These are phyloP conservation scores for Leptobrachium leishanense DNA, from an alignment of 2,113 vertebrate genomes.

Conservation along the genomic window DNA sequence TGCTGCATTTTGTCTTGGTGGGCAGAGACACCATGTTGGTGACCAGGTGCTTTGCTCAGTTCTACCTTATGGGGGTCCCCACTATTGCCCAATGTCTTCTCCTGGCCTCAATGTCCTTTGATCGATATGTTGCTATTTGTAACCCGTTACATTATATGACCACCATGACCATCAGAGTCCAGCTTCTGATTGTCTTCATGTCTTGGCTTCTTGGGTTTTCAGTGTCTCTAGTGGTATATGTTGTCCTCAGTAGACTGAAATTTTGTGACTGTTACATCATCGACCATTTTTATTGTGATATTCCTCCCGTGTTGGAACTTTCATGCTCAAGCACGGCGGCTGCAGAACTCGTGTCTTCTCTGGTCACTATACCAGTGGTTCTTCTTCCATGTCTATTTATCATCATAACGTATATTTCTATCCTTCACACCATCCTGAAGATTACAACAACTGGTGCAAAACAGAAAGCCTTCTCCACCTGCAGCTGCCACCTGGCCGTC, in stretches of 20 bases:
- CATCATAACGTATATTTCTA: conserved; percentile 11
- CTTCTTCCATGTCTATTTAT: conserved; percentile 19
- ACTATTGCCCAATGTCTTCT: background rate
- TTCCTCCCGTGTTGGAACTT: conserved; percentile 9
- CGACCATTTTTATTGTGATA: conserved; percentile 25
- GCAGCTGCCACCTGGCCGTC: conserved; percentile 19
- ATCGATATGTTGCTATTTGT: no score
- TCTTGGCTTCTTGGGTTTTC: conserved; percentile 17
- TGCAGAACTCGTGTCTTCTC: background rate
- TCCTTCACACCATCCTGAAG: conserved; percentile 3
- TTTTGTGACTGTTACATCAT: conserved; percentile 20
- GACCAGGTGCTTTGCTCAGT: conserved; percentile 34
- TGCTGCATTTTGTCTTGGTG: conserved; percentile 45
- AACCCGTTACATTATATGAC: conserved; percentile 15
- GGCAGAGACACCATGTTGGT: conserved; percentile 43
- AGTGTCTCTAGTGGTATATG: background rate
- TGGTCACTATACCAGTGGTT: background rate
- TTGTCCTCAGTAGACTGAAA: background rate
- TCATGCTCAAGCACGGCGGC: background rate
- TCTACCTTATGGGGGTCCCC: conserved; percentile 47
- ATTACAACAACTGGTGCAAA: conserved; percentile 2
- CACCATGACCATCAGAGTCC: conserved; percentile 4
- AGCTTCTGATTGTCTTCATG: background rate
- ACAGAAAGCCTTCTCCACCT: conserved; percentile 39
- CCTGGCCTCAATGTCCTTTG: background rate